Evolutionary conservation across 2,113 vertebrate genomes (phyloP).

Genomic region (Eulemur macaco): DNA sequence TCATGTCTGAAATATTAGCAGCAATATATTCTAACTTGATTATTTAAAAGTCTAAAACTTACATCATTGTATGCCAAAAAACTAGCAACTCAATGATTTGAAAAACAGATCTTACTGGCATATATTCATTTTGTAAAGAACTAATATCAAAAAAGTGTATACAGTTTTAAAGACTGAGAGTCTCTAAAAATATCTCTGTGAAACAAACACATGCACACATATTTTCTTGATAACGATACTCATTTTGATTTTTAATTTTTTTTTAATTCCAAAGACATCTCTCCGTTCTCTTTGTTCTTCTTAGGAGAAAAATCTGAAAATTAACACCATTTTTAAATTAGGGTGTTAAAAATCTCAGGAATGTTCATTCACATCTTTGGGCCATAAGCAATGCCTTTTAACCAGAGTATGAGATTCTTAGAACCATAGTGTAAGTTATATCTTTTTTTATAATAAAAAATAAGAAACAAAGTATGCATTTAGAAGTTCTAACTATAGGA

Average conservation of each 20-base stretch:
- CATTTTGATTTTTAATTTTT: neutral
- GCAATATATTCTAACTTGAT: constrained; percentile 63
- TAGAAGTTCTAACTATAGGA: constrained; percentile 61
- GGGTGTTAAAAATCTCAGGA: neutral
- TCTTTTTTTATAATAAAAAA: constrained; percentile 58
- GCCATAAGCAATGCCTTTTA: constrained; percentile 39
- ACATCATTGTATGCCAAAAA: constrained; percentile 68
- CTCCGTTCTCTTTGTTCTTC: neutral
- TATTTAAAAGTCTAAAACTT: constrained; percentile 73
- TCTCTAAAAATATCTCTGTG: neutral
- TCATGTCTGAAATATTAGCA: constrained; percentile 70
- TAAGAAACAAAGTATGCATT: constrained; percentile 61
- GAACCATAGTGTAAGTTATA: constrained; percentile 1
- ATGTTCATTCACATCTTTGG: neutral
- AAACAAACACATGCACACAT: neutral
- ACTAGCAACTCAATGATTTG: constrained; percentile 64
- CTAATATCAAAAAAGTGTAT: constrained; percentile 23
- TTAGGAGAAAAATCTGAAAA: constrained; percentile 31
- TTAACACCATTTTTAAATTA: neutral
- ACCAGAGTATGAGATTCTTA: constrained; percentile 43
- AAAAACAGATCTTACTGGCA: constrained; percentile 62
- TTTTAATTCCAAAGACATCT: neutral
- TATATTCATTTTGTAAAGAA: constrained; percentile 44
- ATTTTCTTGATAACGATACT: neutral
- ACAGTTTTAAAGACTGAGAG: constrained; percentile 44